phyloP scores from a whole-genome alignment of 2,113 vertebrate genomes.

The Myrmecophaga tridactyla region DNA sequence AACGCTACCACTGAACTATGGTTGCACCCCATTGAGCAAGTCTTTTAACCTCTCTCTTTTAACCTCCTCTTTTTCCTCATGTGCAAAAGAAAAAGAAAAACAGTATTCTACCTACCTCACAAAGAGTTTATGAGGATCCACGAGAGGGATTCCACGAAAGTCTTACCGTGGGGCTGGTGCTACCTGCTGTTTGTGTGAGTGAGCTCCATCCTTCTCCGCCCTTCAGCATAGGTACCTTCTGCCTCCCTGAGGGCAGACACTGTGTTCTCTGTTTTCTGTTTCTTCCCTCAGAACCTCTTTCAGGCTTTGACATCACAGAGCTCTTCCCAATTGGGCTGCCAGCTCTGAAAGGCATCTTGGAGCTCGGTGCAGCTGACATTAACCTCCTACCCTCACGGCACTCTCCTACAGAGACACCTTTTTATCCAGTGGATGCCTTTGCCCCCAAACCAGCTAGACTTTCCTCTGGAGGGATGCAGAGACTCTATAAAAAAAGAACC shows the following conservation, averaged over 20 bases:
- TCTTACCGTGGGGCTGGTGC: fast-evolving
- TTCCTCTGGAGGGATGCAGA: not conserved
- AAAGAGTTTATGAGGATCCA: not conserved
- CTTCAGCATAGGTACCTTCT: not conserved
- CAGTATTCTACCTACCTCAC: not conserved
- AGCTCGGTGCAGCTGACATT: not conserved
- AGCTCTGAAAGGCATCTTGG: not conserved
- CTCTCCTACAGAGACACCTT: not conserved
- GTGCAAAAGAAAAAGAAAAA: not conserved
- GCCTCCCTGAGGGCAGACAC: not conserved
- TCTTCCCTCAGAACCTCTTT: not conserved
- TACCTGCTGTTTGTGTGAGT: fast-evolving
- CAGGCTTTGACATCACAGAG: fast-evolving
- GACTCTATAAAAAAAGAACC: not conserved
- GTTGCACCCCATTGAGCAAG: too few relatives aligned
- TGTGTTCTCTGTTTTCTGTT: not conserved
- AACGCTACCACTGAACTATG: too few relatives aligned
- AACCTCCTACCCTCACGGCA: not conserved
- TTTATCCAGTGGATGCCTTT: not conserved
- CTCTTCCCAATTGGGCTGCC: fast-evolving
- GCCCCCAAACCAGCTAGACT: not conserved
- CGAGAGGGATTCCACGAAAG: not conserved
- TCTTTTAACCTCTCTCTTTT: not conserved
- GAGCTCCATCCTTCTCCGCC: too few relatives aligned
- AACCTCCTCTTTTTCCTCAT: not conserved